These are phyloP conservation scores for Eledona agricola DNA, from an alignment of 2,888 invertebrate genomes.

Conservation along the genomic window DNA sequence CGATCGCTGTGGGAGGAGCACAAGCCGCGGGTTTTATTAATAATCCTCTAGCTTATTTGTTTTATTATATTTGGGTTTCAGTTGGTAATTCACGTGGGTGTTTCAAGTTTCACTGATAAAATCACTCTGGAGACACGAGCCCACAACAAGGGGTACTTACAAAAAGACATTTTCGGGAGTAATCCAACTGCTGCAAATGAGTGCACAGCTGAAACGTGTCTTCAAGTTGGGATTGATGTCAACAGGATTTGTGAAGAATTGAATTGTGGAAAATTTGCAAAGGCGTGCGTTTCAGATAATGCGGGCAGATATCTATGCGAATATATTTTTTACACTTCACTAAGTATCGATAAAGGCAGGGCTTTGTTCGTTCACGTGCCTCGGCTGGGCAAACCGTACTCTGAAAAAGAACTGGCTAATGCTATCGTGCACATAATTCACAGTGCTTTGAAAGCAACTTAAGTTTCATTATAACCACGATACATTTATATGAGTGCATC, in stretches of 20 bases:
- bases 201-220: constrained; percentile 58
- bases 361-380: constrained; percentile 86
- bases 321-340: constrained; percentile 81
- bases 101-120: constrained; percentile 69
- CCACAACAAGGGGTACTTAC: constrained; percentile 67
- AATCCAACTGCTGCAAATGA: constrained; percentile 33
- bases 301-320: constrained; percentile 86
- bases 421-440: constrained; percentile 64
- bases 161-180: constrained; percentile 41
- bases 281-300: constrained; percentile 67
- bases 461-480: neutral
- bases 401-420: constrained; percentile 67
- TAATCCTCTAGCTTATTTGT: too few relatives aligned
- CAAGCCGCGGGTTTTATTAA: constrained; percentile 47
- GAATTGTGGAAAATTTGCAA: constrained; percentile 61
- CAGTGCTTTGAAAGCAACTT: constrained; percentile 49
- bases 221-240: constrained; percentile 68
- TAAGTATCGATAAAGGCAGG: constrained; percentile 69
- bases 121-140: constrained; percentile 78
- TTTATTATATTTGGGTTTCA: constrained; percentile 59
- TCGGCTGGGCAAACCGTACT: constrained; percentile 68
- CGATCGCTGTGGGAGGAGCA: constrained; percentile 73
- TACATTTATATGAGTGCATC: neutral
- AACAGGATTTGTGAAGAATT: constrained; percentile 66
- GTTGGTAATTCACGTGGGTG: constrained; percentile 85